These are phyloP conservation scores for Bergia sp. DNA, from an alignment of 92 coral and sea anemone species.

Conservation along the genomic window DNA sequence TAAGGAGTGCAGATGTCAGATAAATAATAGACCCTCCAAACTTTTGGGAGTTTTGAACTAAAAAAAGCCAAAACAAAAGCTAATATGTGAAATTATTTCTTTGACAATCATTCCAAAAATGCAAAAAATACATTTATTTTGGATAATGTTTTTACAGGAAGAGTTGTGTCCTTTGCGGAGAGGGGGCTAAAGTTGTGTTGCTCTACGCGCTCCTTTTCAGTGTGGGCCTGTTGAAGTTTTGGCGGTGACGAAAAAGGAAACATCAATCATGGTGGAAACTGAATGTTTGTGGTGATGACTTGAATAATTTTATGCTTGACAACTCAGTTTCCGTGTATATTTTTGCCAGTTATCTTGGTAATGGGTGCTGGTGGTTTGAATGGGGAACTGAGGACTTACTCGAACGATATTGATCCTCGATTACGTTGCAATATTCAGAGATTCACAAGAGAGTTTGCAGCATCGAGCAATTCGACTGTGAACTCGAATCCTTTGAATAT, in stretches of 20 bases:
- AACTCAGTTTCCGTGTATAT: neutral
- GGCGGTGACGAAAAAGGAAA: neutral
- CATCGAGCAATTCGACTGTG: constrained; percentile 37
- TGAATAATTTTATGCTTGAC: constrained; percentile 27
- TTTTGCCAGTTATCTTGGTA: constrained; percentile 46
- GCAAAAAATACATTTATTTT: neutral
- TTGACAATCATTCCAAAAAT: too few relatives aligned
- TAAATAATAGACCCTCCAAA: neutral
- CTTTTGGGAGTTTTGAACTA: neutral
- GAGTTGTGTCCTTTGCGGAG: too few relatives aligned
- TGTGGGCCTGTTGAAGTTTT: neutral
- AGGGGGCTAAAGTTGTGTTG: neutral
- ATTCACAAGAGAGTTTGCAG: constrained; percentile 45
- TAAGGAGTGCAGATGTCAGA: neutral
- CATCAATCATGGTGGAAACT: constrained; percentile 12
- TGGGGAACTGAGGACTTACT: constrained; percentile 83
- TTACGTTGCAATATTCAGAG: constrained; percentile 69
- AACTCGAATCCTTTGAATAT: constrained; percentile 18
- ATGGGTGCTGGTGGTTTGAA: constrained; percentile 95
- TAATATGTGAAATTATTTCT: too few relatives aligned
- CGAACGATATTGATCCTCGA: constrained; percentile 69
- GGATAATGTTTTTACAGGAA: neutral
- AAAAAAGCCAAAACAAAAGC: neutral
- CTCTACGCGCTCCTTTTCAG: neutral
- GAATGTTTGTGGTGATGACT: neutral